Evolutionary conservation across 2,888 invertebrate species (phyloP).

Genomic region (Odontomyia ornata): DNA sequence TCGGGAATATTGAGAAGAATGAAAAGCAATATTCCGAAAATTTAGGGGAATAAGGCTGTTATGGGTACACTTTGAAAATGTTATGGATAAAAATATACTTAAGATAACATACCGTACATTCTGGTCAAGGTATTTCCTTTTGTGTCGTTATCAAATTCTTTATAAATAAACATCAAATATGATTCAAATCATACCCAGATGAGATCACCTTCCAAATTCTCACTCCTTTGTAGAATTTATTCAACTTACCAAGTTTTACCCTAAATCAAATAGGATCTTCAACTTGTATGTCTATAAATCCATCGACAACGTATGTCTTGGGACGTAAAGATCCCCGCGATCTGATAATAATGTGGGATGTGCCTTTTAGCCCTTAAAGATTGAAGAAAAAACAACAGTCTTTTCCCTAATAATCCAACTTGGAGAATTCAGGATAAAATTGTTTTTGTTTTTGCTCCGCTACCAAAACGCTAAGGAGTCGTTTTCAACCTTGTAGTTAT

Average conservation of each 20-base stretch:
- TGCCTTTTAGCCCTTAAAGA: conserved; percentile 8
- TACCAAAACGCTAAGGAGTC: background rate
- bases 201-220: too few species aligned
- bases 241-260: background rate
- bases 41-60: background rate
- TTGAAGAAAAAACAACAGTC: background rate
- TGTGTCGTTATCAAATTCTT: too few species aligned
- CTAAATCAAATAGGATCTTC: background rate
- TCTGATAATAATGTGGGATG: conserved; percentile 2
- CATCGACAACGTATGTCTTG: background rate
- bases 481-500: background rate
- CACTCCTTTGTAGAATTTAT: background rate
- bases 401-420: background rate
- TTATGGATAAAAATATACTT: background rate
- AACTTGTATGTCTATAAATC: background rate
- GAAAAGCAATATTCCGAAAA: background rate
- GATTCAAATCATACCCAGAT: too few species aligned
- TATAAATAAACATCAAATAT: too few species aligned
- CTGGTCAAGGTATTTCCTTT: too few species aligned
- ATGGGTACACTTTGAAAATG: background rate
- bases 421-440: background rate
- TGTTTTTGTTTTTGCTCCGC: background rate
- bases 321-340: background rate
- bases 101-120: too few species aligned
- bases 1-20: background rate